phyloP scores from a whole-genome alignment of 2,888 invertebrate species.

The Aphrophora alni region DNA sequence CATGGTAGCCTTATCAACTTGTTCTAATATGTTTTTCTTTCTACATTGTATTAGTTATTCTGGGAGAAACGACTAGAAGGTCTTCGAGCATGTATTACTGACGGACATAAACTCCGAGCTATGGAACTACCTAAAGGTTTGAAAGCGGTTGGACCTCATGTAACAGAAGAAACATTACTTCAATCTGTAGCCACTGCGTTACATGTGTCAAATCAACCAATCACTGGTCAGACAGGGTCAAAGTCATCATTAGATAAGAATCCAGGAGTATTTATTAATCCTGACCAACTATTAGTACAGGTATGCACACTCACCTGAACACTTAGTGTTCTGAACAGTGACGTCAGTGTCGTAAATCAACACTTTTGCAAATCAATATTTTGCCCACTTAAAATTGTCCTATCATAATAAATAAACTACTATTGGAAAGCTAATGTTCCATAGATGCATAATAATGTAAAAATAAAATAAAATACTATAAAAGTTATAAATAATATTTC shows the following conservation, averaged over 20 bases:
- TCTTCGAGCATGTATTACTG: conserved; percentile 86
- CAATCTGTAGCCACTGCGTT: conserved; percentile 96
- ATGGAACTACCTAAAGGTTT: conserved; percentile 86
- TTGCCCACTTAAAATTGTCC: no score
- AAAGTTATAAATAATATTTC: no score
- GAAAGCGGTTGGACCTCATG: conserved; percentile 83
- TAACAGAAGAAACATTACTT: conserved; percentile 84
- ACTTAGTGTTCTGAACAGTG: no score
- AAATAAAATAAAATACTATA: no score
- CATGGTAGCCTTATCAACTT: not conserved
- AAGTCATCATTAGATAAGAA: conserved; percentile 87
- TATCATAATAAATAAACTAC: no score
- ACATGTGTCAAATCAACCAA: conserved; percentile 86
- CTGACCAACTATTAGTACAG: conserved; percentile 95
- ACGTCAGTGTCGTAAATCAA: no score
- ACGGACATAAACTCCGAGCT: conserved; percentile 80
- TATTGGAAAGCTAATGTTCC: no score
- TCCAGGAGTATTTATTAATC: conserved; percentile 92
- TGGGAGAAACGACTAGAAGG: conserved; percentile 78
- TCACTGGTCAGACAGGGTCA: conserved; percentile 86
- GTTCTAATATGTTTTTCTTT: no score
- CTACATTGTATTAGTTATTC: conserved; percentile 60
- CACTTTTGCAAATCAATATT: no score
- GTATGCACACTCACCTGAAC: no score
- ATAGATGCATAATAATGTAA: no score